Evolutionary conservation across 2,888 invertebrate genomes (phyloP), one percentile per base, ranked within the genome.

Genomic region (Drosophila parthenogenetica): DNA sequence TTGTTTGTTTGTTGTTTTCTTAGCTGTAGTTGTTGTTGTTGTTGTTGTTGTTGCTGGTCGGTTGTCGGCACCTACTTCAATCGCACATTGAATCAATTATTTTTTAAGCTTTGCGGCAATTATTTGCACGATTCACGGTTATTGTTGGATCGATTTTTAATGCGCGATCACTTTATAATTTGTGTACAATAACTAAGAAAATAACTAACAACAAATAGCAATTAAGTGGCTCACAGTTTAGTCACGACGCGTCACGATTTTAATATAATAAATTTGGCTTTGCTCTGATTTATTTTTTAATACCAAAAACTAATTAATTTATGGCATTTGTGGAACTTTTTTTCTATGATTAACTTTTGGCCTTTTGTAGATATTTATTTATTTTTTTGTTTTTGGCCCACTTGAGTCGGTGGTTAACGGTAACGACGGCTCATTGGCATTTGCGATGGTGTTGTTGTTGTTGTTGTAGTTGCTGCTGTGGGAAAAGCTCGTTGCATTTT

Each of bases 121-220:
- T 81, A 81, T 77, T 84, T 81, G 81, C 84, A 83, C 81, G 68
- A 55, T 53, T 70, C 43, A 51, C 22, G 10, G 11, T 22, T 29
- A 60, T 40, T 17, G 61, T 17, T 42, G 58, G 70, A 84, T 84
- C 72, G 84, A 63, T 89, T 83, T 84, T 89, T 84, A 84, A 84
- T 83, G 68, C 83, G 61, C 78, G 77, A 84, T 89, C 89, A 80
- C 77, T 87, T 87, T 84, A 67, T 87, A 87, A 87, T 89, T 87
- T 77, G 71, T 74, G 68, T 87, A 67, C 71, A 76, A 78, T 73
- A 73, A 55, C 48, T 40, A 58, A 43, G 43, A 51, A 53, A 67
- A 72, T 61, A 66, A 58, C 66, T 45, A 62, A 72, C 48, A 54
- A 48, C 62, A 58, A 60, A 37, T 10, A 57, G 11, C 13, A 61